A percentile compares a stretch with the other conserved stretches of the same genome.
Conservation (phyloP, 1,140 invertebrate species). For the Aethina tumida region DNA sequence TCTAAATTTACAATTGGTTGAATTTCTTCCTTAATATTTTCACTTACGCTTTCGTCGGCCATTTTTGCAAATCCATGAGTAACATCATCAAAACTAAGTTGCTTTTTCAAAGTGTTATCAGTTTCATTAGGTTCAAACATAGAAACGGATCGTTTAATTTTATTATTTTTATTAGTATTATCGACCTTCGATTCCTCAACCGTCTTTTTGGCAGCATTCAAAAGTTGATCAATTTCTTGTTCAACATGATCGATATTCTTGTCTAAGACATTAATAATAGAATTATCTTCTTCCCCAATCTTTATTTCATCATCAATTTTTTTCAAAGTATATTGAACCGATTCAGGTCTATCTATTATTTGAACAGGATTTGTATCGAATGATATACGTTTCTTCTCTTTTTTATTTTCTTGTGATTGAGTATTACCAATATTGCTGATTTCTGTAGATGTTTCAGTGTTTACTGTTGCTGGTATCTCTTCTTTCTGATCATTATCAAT, state of each 20-base stretch:
- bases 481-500: too few relatives aligned
- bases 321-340: background rate
- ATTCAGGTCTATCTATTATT: background rate
- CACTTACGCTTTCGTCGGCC: too few relatives aligned
- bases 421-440: background rate
- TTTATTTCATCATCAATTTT: background rate
- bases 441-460: background rate
- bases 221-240: background rate
- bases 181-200: background rate
- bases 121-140: too few relatives aligned
- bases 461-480: background rate
- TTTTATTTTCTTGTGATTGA: conserved; percentile 2
- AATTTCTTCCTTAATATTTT: too few relatives aligned
- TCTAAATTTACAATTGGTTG: too few relatives aligned
- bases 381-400: background rate
- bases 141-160: background rate
- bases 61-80: too few relatives aligned
- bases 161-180: background rate
- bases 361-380: background rate
- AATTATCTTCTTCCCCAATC: background rate
- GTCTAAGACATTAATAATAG: background rate
- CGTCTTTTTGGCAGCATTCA: too few relatives aligned
- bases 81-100: too few relatives aligned
- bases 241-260: background rate
- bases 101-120: too few relatives aligned